Base-by-base conservation (phyloP, 1,140 invertebrate genomes). In the Caenorhabditis remanei region DNA sequence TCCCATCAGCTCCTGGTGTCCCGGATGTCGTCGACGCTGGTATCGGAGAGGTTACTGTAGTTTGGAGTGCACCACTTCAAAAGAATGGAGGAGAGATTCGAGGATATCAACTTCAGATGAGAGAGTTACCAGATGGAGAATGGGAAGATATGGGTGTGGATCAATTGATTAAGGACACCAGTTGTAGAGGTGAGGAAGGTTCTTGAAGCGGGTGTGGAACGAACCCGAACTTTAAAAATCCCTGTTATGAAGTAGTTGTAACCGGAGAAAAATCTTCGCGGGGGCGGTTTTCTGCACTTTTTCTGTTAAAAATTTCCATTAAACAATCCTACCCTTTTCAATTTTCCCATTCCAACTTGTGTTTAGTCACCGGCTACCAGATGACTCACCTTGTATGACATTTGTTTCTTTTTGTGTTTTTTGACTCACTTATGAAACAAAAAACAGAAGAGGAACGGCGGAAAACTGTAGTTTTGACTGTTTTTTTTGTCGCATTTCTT, bases 11-110 rank as follows among this genome's bases (percentile, higher is more conserved):
- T 46, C 91, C 91, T 2, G 90, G 90, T 43, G 82, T 89, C 50
- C 92, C 92, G n/a, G 84, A 92, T 58, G 87, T 92, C 13, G 85
- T 90, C 9, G 90, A 92, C 14, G 86, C 88, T 58, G 87, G 88
- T 55, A 71, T 87, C 53, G 90, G 84, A 63, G 88, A 90, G 63
- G 88, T 92, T 32, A 89, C 91, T 11, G 48, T 92, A 32, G 83
- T 82, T 8, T 92, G 91, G 91, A 87, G 87, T 21, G 61, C 75
- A 46, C 91, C 91, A 11, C 56, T 85, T 48, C 53, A 88, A 14
- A 89, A 89, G 14, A 88, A 83, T 32, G 88, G 88, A 32, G 90
- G 65, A 67, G 58, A 71, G 40, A 71, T 85, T 55, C 50, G 58
- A 50, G 41, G 53, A 48, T 56, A 65, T 79, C 67, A 88, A 65